Percentiles rank a stretch among this genome's conserved stretches.
Evolutionary conservation across 1,140 invertebrate genomes (phyloP).

Genomic region (Alviniconcha marisindica): DNA sequence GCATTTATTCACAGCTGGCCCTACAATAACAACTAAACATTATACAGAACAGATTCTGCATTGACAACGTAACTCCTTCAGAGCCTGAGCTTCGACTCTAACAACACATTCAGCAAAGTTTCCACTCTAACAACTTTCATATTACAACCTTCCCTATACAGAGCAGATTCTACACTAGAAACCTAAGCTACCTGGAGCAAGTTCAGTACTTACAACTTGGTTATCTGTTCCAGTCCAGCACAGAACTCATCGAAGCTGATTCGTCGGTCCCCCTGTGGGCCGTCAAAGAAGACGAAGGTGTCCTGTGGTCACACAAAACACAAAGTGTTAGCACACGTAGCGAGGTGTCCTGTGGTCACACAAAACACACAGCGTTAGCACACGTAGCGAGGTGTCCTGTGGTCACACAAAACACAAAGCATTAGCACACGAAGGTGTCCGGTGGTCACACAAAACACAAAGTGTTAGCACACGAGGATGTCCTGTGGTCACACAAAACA

Average conservation of each 20-base stretch:
- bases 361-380: background rate
- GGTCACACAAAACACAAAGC: background rate
- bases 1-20: too few species aligned
- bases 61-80: too few species aligned
- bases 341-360: background rate
- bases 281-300: constrained; percentile 2
- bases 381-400: background rate
- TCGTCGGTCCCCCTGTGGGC: background rate
- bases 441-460: background rate
- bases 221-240: background rate
- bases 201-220: background rate
- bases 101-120: too few species aligned
- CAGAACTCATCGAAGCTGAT: constrained; percentile 14
- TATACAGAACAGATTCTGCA: too few species aligned
- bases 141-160: too few species aligned
- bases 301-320: background rate
- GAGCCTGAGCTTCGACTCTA: too few species aligned
- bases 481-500: too few species aligned
- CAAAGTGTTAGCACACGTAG: background rate
- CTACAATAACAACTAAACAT: too few species aligned
- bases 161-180: too few species aligned
- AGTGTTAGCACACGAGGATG: background rate
- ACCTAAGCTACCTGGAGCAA: too few species aligned
- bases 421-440: background rate
- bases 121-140: too few species aligned